These are phyloP conservation scores for Erpobdella octoculata DNA, from an alignment of 2,888 invertebrate genomes.

Conservation along the genomic window DNA sequence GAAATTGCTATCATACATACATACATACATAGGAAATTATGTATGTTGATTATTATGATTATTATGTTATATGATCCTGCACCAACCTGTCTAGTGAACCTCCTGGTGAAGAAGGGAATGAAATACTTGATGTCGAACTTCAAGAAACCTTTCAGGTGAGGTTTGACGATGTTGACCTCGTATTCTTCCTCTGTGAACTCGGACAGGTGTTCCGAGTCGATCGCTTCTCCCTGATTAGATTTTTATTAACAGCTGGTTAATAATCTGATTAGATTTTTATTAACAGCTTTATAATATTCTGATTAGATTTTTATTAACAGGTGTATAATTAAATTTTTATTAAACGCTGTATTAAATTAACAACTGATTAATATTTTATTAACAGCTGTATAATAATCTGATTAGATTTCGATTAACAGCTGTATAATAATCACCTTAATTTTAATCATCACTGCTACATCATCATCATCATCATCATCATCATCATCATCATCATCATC, in stretches of 20 bases:
- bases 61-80: background rate
- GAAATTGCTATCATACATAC: too few relatives aligned
- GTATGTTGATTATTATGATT: background rate
- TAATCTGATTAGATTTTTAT: background rate
- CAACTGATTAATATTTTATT: too few relatives aligned
- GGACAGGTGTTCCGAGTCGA: constrained; percentile 49
- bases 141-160: constrained; percentile 65
- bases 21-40: background rate
- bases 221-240: constrained; percentile 56
- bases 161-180: constrained; percentile 73
- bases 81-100: constrained; percentile 81
- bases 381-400: too few relatives aligned
- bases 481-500: too few relatives aligned
- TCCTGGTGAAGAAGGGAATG: constrained; percentile 87
- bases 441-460: too few relatives aligned
- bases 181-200: constrained; percentile 63
- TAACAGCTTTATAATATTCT: constrained; percentile 1
- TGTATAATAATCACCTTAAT: too few relatives aligned
- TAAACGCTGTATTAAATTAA: too few relatives aligned
- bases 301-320: too few relatives aligned
- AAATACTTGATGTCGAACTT: constrained; percentile 85
- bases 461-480: too few relatives aligned
- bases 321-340: too few relatives aligned
- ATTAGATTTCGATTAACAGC: too few relatives aligned
- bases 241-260: background rate